phyloP scores from a whole-genome alignment of 1,140 invertebrate species.

The Maconellicoccus hirsutus region DNA sequence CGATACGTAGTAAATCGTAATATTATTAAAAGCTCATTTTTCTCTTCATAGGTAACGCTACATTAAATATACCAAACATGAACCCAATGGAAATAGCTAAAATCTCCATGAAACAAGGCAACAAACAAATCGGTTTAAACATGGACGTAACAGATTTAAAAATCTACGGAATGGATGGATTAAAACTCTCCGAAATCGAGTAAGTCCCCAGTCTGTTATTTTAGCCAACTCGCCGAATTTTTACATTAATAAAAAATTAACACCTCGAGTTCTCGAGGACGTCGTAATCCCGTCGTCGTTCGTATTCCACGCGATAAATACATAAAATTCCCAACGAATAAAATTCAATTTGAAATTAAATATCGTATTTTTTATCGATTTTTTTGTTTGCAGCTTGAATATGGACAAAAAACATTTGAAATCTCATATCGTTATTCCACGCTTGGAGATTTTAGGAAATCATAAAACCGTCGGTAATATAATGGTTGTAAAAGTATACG shows the following conservation, averaged over 20 bases:
- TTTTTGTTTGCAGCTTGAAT: not conserved
- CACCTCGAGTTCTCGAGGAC: not conserved
- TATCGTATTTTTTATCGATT: not conserved
- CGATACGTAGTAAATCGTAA: no score
- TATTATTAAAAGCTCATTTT: not conserved
- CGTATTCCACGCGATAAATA: not conserved
- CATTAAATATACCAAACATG: not conserved
- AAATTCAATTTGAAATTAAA: not conserved
- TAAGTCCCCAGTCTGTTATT: no score
- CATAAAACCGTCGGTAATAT: slow-evolving; percentile 15
- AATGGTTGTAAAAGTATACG: slow-evolving; percentile 16
- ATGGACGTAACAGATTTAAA: not conserved
- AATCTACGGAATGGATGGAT: not conserved
- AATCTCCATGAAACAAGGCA: not conserved
- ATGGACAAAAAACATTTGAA: not conserved
- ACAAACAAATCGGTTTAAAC: not conserved
- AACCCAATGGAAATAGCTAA: not conserved
- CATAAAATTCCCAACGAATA: not conserved
- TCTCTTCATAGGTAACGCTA: not conserved
- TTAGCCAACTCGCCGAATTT: not conserved
- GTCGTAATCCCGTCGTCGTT: not conserved
- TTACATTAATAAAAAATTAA: not conserved
- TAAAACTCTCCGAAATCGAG: not conserved
- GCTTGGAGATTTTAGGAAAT: slow-evolving; percentile 7
- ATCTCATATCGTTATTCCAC: not conserved